Evolutionary conservation across 2,888 invertebrate genomes (phyloP).

Genomic region (Drosophila helvetica): DNA sequence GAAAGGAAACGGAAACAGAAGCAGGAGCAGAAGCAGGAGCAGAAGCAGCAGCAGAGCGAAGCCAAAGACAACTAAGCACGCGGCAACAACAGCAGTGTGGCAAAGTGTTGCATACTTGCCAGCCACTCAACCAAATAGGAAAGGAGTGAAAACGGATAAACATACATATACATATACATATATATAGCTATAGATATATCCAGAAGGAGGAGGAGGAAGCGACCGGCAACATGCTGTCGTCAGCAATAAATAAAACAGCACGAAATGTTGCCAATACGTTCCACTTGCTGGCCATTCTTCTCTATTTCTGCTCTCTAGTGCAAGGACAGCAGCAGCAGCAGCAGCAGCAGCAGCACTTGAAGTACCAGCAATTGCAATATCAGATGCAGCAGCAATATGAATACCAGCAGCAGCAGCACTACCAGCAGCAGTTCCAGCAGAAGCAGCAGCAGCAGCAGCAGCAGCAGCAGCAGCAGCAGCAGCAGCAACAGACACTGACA

Average conservation of each 20-base stretch:
- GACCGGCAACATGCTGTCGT: conserved; percentile 59
- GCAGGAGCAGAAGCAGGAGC: not conserved
- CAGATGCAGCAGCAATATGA: conserved; percentile 77
- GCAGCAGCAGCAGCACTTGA: conserved; percentile 61
- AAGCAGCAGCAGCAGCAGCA: conserved; percentile 59
- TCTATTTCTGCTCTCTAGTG: conserved; percentile 64
- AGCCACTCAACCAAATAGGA: conserved; percentile 26
- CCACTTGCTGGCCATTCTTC: conserved; percentile 64
- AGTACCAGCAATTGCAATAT: conserved; percentile 75
- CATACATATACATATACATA: not conserved
- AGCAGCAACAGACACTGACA: conserved; percentile 44
- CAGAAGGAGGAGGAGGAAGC: conserved; percentile 13
- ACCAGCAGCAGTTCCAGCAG: conserved; percentile 71
- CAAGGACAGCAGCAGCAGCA: conserved; percentile 61
- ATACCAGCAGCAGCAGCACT: conserved; percentile 74
- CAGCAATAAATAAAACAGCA: conserved; percentile 42
- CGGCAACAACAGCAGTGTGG: conserved; percentile 8
- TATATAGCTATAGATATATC: conserved; percentile 6
- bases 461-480: conserved; percentile 46
- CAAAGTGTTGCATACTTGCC: conserved; percentile 63
- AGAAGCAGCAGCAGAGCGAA: conserved; percentile 9
- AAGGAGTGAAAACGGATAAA: conserved; percentile 24
- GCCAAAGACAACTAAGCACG: conserved; percentile 27
- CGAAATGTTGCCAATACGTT: conserved; percentile 62
- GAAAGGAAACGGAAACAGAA: conserved; percentile 8